Conservation (phyloP, 1,140 invertebrate species). For the Aphelenchoides avenae region DNA sequence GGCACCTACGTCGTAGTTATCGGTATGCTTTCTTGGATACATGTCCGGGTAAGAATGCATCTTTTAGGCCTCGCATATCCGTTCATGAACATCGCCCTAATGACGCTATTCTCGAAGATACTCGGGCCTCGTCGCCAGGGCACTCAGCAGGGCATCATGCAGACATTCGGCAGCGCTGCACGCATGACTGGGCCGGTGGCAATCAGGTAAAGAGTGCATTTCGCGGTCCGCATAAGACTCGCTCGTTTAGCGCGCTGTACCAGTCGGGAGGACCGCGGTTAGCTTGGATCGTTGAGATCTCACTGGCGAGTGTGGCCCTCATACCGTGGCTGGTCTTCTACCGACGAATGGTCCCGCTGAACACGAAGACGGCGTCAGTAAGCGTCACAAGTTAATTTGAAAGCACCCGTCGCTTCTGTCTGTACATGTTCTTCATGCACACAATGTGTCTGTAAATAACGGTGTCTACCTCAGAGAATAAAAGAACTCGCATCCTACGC, state of each 20-base stretch:
- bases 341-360: conserved; percentile 40
- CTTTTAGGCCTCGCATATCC: conserved; percentile 41
- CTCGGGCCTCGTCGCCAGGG: conserved; percentile 46
- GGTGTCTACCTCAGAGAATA: too few relatives aligned
- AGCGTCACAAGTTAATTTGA: too few relatives aligned
- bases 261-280: conserved; percentile 19
- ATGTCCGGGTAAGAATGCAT: conserved; percentile 31
- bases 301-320: conserved; percentile 9
- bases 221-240: background rate
- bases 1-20: conserved; percentile 35
- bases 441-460: too few relatives aligned
- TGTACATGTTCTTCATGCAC: too few relatives aligned
- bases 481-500: too few relatives aligned
- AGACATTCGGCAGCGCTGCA: conserved; percentile 34
- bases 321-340: conserved; percentile 32
- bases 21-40: conserved; percentile 29
- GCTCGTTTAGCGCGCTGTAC: conserved; percentile 13
- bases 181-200: conserved; percentile 32
- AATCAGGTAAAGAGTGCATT: conserved; percentile 19
- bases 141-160: conserved; percentile 46
- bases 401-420: too few relatives aligned
- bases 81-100: conserved; percentile 45
- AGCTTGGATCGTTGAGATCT: conserved; percentile 27
- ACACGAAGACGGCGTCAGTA: too few relatives aligned
- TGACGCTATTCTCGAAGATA: conserved; percentile 45